Percentiles rank a stretch among this genome's conserved stretches.
Evolutionary conservation across 2,888 invertebrate species (phyloP).

Genomic region (Acronicta alni): DNA sequence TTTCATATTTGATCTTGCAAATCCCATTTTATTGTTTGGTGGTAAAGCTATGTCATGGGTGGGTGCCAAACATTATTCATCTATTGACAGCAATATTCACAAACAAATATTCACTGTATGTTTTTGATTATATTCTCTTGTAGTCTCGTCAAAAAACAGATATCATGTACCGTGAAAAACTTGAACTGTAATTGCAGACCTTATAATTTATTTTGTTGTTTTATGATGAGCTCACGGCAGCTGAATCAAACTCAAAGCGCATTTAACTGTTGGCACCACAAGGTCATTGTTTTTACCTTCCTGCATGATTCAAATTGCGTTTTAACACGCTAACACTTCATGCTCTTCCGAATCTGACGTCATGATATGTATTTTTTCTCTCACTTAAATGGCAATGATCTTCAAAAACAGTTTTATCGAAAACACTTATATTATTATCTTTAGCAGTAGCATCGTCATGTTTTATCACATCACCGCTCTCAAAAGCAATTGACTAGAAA

Average conservation of each 20-base stretch:
- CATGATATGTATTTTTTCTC: conserved; percentile 27
- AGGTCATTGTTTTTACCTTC: conserved; percentile 67
- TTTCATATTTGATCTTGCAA: too few relatives aligned
- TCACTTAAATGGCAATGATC: conserved; percentile 7
- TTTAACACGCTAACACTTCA: conserved; percentile 44
- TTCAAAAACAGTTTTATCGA: conserved; percentile 21
- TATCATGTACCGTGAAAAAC: conserved; percentile 15
- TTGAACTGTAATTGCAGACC: conserved; percentile 20
- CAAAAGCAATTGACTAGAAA: conserved; percentile 45
- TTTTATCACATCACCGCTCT: conserved; percentile 40
- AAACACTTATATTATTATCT: conserved; percentile 29
- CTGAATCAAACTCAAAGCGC: conserved; percentile 50
- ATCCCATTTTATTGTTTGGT: too few relatives aligned
- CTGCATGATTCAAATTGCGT: conserved; percentile 60
- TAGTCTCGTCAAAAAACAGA: too few relatives aligned
- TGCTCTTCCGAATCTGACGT: conserved; percentile 40
- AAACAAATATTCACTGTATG: too few relatives aligned
- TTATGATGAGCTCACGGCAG: conserved; percentile 60
- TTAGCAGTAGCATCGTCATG: conserved; percentile 27
- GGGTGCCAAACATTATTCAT: too few relatives aligned
- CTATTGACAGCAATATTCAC: too few relatives aligned
- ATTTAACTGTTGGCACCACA: conserved; percentile 63
- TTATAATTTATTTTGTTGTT: conserved; percentile 33
- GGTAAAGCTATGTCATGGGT: too few relatives aligned
- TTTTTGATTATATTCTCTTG: too few relatives aligned